A percentile compares a stretch with the other conserved stretches of the same genome.
phyloP scores from a whole-genome alignment of 2,797 vertebrate genomes.

The Sphenodon punctatus region DNA sequence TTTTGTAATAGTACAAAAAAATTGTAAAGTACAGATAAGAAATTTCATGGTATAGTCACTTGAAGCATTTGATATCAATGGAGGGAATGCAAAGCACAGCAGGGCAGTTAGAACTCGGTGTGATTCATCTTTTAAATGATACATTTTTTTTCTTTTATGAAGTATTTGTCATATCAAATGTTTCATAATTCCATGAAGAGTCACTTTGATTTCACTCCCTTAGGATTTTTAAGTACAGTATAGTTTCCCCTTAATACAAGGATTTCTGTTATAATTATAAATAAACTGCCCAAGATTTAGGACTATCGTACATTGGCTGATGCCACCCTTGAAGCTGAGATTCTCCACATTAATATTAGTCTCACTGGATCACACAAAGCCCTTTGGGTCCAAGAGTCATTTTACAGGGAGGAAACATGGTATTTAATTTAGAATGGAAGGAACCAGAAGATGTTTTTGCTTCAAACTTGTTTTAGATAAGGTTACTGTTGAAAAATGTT shows the following conservation, averaged over 20 bases:
- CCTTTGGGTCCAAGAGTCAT: not conserved
- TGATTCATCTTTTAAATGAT: constrained; percentile 62
- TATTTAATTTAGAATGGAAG: not conserved
- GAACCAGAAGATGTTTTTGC: not conserved
- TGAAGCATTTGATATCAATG: constrained; percentile 41
- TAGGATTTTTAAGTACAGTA: constrained; percentile 38
- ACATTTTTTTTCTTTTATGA: constrained; percentile 46
- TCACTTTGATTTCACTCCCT: constrained; percentile 54
- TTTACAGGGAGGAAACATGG: not conserved
- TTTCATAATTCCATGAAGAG: constrained; percentile 40
- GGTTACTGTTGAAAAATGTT: not conserved
- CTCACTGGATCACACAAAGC: not conserved
- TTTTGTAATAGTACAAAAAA: constrained; percentile 22
- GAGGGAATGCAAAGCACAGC: constrained; percentile 50
- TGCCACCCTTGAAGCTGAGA: constrained; percentile 23
- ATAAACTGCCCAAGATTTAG: constrained; percentile 32
- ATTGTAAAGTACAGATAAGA: not conserved
- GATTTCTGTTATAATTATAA: constrained; percentile 49
- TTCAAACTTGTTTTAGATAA: constrained; percentile 25
- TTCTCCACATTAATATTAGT: not conserved
- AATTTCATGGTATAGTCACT: constrained; percentile 23
- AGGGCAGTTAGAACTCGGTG: constrained; percentile 39
- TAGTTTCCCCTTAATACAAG: not conserved
- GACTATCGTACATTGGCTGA: constrained; percentile 1
- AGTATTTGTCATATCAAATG: constrained; percentile 61